Percentiles rank a stretch among this genome's conserved stretches.
phyloP scores from a whole-genome alignment of 1,140 invertebrate genomes.

The Nixonia krombeini region DNA sequence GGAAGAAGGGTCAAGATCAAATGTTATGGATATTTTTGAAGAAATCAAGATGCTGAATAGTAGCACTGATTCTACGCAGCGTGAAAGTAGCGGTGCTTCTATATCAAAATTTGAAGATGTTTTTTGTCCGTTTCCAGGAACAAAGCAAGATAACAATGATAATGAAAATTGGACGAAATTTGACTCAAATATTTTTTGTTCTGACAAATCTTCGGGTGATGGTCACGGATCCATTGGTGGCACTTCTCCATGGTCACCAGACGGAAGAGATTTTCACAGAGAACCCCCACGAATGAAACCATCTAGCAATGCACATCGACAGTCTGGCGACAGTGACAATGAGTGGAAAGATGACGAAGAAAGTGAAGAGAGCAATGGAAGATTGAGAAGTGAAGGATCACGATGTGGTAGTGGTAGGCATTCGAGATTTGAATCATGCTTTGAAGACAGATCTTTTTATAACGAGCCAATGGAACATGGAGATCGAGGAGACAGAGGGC shows the following conservation, averaged over 20 bases:
- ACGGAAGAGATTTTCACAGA: slow-evolving; percentile 78
- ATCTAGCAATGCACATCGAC: slow-evolving; percentile 41
- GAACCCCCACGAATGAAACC: slow-evolving; percentile 60
- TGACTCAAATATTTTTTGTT: slow-evolving; percentile 60
- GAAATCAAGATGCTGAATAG: slow-evolving; percentile 67
- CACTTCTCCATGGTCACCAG: slow-evolving; percentile 82
- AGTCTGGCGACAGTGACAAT: slow-evolving; percentile 69
- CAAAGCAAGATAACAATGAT: slow-evolving; percentile 56
- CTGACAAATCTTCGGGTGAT: slow-evolving; percentile 63
- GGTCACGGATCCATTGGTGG: slow-evolving; percentile 71
- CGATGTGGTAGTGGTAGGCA: slow-evolving; percentile 44
- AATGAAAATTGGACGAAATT: slow-evolving; percentile 72
- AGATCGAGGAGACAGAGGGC: slow-evolving; percentile 48
- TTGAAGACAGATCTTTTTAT: slow-evolving; percentile 59
- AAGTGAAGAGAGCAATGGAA: slow-evolving; percentile 65
- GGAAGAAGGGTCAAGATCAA: slow-evolving; percentile 50
- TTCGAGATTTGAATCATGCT: slow-evolving; percentile 48
- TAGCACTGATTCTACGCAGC: slow-evolving; percentile 11
- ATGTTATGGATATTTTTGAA: slow-evolving; percentile 63
- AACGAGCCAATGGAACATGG: slow-evolving; percentile 36
- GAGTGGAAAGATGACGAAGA: slow-evolving; percentile 69
- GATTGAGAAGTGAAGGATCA: slow-evolving; percentile 48
- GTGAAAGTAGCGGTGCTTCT: slow-evolving; percentile 21
- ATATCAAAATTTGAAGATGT: slow-evolving; percentile 60
- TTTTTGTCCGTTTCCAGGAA: slow-evolving; percentile 57